A percentile compares a stretch with the other conserved stretches of the same genome.
Conservation (phyloP, 2,888 invertebrate genomes). For the Onchidella celtica region DNA sequence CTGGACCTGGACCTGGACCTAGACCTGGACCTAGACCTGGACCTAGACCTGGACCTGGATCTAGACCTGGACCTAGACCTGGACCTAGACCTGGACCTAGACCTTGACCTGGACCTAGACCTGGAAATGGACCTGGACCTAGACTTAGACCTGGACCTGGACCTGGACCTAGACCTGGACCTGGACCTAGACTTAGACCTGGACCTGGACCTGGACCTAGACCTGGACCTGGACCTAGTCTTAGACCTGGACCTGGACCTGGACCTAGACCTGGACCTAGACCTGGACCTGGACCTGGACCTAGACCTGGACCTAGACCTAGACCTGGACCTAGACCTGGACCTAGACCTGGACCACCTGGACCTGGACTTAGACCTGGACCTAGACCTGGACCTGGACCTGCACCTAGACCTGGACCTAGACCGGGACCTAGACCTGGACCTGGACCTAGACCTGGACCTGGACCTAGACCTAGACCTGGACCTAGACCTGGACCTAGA, state of each 20-base stretch:
- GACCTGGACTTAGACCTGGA: background rate
- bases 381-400: constrained; percentile 13
- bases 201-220: background rate
- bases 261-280: background rate
- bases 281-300: background rate
- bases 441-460: background rate
- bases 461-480: background rate
- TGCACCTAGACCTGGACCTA: background rate
- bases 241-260: too few species aligned
- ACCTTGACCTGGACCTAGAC: background rate
- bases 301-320: background rate
- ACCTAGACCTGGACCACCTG: constrained; percentile 17
- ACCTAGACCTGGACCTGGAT: background rate
- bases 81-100: background rate
- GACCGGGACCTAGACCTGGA: background rate
- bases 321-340: constrained; percentile 8
- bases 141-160: background rate
- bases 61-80: background rate
- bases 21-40: background rate
- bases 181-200: background rate
- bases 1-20: constrained; percentile 1
- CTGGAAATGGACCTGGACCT: background rate
- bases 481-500: background rate
- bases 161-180: background rate
- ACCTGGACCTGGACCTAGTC: background rate